Evolutionary conservation across 2,888 invertebrate species (phyloP).

Genomic region (Dexiosoma caninum): DNA sequence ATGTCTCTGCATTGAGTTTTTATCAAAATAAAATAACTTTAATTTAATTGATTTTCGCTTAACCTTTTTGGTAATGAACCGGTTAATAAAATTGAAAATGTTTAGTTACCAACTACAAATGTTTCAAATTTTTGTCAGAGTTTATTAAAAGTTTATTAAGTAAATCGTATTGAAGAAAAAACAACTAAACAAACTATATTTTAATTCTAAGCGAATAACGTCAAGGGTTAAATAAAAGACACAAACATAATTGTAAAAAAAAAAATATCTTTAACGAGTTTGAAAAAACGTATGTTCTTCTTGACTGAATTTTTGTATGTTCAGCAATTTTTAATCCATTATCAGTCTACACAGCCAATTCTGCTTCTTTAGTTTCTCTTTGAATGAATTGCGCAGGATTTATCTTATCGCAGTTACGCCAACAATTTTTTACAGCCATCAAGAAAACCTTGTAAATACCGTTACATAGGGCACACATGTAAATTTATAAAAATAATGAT

Average conservation of each 20-base stretch:
- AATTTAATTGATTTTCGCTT: conserved; percentile 13
- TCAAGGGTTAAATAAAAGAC: no score
- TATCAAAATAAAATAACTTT: neutral
- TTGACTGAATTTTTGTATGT: no score
- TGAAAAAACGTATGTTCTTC: no score
- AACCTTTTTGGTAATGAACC: conserved; percentile 21
- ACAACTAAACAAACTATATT: no score
- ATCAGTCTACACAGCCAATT: no score
- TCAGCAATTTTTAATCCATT: no score
- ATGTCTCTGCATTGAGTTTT: conserved; percentile 26
- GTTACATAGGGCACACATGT: neutral
- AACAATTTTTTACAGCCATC: no score
- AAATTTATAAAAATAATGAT: neutral
- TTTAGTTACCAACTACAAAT: neutral
- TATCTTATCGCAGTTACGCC: no score
- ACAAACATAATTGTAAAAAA: no score
- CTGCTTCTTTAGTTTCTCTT: no score
- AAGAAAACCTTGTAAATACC: conserved; percentile 10
- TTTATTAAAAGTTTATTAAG: neutral
- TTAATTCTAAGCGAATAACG: no score
- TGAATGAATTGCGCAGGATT: neutral
- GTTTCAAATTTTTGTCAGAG: neutral
- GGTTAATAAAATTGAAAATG: neutral
- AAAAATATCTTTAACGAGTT: no score
- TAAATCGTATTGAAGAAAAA: neutral